Evolutionary conservation across 2,888 invertebrate species (phyloP).

Genomic region (Cheilosia soror): DNA sequence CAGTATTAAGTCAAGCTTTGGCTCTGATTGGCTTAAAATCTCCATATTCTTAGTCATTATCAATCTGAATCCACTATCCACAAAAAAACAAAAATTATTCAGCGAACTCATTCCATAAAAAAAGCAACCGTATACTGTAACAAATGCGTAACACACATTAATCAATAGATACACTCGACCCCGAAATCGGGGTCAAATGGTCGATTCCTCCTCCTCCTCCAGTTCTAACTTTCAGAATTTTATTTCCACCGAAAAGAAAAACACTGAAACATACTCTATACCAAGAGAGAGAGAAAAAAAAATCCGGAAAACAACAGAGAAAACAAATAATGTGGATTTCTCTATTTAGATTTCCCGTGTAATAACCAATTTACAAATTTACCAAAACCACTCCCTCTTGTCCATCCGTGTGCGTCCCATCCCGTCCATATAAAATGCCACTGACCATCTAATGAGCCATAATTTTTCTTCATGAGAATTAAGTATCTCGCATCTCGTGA

Average conservation of each 20-base stretch:
- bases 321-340: slow-evolving; percentile 56
- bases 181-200: slow-evolving; percentile 62
- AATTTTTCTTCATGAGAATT: slow-evolving; percentile 74
- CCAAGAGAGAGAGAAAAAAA: slow-evolving; percentile 7
- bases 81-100: slow-evolving; percentile 23
- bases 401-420: slow-evolving; percentile 17
- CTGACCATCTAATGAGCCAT: slow-evolving; percentile 75
- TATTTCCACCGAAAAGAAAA: slow-evolving; percentile 13
- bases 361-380: slow-evolving; percentile 73
- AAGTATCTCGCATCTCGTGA: slow-evolving; percentile 61
- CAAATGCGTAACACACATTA: slow-evolving; percentile 49
- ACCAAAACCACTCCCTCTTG: slow-evolving; percentile 62
- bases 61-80: background rate
- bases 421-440: slow-evolving; percentile 60
- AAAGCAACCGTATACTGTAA: slow-evolving; percentile 24
- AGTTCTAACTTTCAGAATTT: background rate
- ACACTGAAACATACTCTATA: slow-evolving; percentile 5
- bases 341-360: slow-evolving; percentile 70
- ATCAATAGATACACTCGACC: slow-evolving; percentile 67
- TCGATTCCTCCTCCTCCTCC: slow-evolving; percentile 11
- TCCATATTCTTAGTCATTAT: background rate
- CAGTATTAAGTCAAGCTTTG: too few relatives aligned
- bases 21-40: background rate
- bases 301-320: slow-evolving; percentile 33
- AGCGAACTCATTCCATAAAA: slow-evolving; percentile 11